Percentiles rank a stretch among this genome's conserved stretches.
phyloP scores from a whole-genome alignment of 2,113 vertebrate species.

The Calidris pugnax region DNA sequence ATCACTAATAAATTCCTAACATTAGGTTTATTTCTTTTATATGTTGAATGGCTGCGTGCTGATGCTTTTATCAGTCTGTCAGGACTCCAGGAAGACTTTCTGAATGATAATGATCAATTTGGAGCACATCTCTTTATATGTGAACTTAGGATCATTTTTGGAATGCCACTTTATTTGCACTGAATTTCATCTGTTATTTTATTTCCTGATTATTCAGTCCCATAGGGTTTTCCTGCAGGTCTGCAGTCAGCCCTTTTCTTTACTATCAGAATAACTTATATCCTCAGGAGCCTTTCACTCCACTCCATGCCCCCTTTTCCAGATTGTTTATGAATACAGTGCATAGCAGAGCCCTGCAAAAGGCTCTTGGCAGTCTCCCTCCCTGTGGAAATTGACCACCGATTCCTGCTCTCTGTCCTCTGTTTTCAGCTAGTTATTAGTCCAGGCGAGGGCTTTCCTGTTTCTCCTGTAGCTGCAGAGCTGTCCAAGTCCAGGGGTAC shows the following conservation, averaged over 20 bases:
- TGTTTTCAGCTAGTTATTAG: not conserved
- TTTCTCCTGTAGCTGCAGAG: not conserved
- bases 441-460: accelerated
- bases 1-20: not conserved
- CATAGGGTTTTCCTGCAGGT: not conserved
- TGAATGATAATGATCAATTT: not conserved
- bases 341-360: not conserved
- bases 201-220: not conserved
- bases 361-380: not conserved
- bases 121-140: not conserved
- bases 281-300: not conserved
- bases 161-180: not conserved
- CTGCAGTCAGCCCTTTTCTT: not conserved
- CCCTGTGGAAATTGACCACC: not conserved
- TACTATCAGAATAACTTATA: not conserved
- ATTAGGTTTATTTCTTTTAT: not conserved
- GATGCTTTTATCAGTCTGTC: not conserved
- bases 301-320: not conserved
- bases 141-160: not conserved
- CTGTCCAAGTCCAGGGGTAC: accelerated
- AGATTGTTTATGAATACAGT: not conserved
- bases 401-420: not conserved
- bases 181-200: not conserved
- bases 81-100: not conserved
- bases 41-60: not conserved